Percentiles rank a stretch among this genome's conserved stretches.
phyloP scores from a whole-genome alignment of 2,888 invertebrate species.

The Oscheius myriophilus region DNA sequence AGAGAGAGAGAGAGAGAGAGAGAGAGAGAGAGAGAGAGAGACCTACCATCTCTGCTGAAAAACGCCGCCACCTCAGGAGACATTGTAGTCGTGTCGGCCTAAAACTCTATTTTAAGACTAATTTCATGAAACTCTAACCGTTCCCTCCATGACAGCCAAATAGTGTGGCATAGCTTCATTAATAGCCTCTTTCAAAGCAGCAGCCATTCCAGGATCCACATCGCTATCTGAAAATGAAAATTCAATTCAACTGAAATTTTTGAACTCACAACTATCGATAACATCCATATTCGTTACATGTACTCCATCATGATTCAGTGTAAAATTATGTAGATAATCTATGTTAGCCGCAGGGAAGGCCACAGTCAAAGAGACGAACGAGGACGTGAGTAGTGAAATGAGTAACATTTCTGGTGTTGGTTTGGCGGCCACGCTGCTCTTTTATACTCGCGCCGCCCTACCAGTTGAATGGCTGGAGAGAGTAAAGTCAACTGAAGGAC shows the following conservation, averaged over 20 bases:
- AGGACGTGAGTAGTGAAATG: no score
- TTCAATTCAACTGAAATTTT: background rate
- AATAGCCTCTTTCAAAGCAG: slow-evolving; percentile 21
- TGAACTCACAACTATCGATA: slow-evolving; percentile 15
- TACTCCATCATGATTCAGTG: slow-evolving; percentile 11
- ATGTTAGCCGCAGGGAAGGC: no score
- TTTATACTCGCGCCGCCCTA: no score
- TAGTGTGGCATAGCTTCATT: slow-evolving; percentile 7
- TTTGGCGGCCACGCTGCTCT: no score
- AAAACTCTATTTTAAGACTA: background rate
- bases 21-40: background rate
- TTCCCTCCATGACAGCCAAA: background rate
- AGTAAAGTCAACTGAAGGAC: no score
- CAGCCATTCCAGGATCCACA: slow-evolving; percentile 15
- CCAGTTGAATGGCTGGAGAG: no score
- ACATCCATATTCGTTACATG: slow-evolving; percentile 5
- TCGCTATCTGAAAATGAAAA: slow-evolving; percentile 2
- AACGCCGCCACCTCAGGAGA: slow-evolving; percentile 17
- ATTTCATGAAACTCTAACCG: background rate
- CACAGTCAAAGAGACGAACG: no score
- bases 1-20: slow-evolving; percentile 2
- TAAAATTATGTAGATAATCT: background rate
- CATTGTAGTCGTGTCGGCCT: slow-evolving; percentile 15
- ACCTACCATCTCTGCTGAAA: slow-evolving; percentile 8
- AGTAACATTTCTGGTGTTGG: no score